Percentiles rank a stretch among this genome's conserved stretches.
phyloP scores from a whole-genome alignment of 1,140 invertebrate genomes.

The Callitettix versicolor region DNA sequence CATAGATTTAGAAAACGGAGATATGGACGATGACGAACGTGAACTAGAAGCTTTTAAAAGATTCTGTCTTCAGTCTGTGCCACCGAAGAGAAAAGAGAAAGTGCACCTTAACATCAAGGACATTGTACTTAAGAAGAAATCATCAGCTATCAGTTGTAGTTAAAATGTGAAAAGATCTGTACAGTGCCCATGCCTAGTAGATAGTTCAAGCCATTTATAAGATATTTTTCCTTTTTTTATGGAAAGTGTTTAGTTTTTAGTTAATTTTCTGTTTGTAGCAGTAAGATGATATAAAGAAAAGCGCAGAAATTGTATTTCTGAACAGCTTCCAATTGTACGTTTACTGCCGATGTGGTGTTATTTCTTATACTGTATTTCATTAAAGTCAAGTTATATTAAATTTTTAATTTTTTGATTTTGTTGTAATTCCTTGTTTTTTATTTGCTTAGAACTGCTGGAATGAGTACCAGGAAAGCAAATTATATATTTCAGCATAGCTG shows the following conservation, averaged over 20 bases:
- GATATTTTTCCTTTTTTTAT: conserved; percentile 7
- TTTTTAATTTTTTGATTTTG: too few species aligned
- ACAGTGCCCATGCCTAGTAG: background rate
- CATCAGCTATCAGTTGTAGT: conserved; percentile 28
- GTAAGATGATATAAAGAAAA: background rate
- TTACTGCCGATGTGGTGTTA: conserved; percentile 11
- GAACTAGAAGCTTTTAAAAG: conserved; percentile 70
- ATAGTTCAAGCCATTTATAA: background rate
- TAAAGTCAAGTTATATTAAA: too few species aligned
- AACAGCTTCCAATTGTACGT: conserved; percentile 6
- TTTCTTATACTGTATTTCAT: conserved; percentile 6
- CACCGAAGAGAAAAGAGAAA: conserved; percentile 51
- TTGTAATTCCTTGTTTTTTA: too few species aligned
- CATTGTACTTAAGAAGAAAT: conserved; percentile 54
- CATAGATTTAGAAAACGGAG: conserved; percentile 59
- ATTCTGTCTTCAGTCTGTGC: conserved; percentile 62
- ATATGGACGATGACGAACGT: conserved; percentile 61
- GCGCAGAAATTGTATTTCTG: conserved; percentile 9
- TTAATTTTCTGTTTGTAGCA: conserved; percentile 4
- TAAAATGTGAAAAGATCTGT: conserved; percentile 13
- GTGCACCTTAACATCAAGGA: conserved; percentile 64
- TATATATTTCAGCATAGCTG: too few species aligned
- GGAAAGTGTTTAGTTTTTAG: conserved; percentile 4
- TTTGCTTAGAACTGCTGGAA: too few species aligned
- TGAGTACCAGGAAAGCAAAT: too few species aligned